Evolutionary conservation across 2,113 vertebrate genomes (phyloP).

Genomic region (Stictonetta naevosa): DNA sequence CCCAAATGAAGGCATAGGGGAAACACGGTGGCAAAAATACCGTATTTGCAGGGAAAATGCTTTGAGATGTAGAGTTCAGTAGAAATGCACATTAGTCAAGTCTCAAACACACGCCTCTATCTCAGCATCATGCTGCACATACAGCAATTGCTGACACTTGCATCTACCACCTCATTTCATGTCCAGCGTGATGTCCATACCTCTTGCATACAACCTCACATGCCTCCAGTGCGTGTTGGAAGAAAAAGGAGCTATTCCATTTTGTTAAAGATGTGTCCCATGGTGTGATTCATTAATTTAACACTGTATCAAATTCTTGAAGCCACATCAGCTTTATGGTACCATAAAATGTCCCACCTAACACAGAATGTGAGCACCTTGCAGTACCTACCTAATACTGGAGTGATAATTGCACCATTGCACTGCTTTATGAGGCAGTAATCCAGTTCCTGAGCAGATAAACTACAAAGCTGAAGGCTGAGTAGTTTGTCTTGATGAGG

Average conservation of each 20-base stretch:
- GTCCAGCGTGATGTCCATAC: not conserved
- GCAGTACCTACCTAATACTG: conserved; percentile 41
- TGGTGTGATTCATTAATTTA: conserved; percentile 59
- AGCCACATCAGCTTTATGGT: conserved; percentile 58
- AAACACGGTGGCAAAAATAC: not conserved
- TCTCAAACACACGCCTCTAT: not conserved
- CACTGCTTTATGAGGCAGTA: conserved; percentile 70
- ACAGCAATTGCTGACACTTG: not conserved
- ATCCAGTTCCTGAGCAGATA: conserved; percentile 62
- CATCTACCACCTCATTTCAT: not conserved
- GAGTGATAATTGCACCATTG: conserved; percentile 69
- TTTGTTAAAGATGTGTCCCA: not conserved
- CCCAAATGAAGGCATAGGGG: not conserved
- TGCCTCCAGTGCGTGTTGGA: not conserved
- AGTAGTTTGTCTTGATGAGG: conserved; percentile 48
- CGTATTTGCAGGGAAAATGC: not conserved
- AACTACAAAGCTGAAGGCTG: conserved; percentile 53
- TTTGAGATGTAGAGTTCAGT: not conserved
- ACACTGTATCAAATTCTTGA: conserved; percentile 51
- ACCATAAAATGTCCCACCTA: conserved; percentile 62
- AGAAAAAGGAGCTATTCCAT: conserved; percentile 3
- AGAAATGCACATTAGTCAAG: not conserved
- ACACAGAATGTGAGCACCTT: conserved; percentile 58
- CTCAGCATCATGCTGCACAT: not conserved
- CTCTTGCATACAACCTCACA: not conserved